These are phyloP conservation scores for Sciurus niger DNA, from an alignment of 2,113 vertebrate genomes.

Conservation along the genomic window DNA sequence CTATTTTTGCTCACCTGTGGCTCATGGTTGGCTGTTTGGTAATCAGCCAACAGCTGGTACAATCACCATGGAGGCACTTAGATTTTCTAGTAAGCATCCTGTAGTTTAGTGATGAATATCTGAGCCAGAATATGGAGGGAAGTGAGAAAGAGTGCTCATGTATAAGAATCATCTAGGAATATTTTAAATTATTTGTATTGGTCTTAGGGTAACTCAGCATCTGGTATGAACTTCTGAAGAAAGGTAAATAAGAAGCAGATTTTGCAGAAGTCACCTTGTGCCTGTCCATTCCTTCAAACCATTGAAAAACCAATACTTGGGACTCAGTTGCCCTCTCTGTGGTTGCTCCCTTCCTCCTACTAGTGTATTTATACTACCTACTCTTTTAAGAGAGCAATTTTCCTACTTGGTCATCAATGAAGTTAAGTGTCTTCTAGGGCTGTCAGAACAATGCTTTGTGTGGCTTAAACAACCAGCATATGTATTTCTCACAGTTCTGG, in stretches of 20 bases:
- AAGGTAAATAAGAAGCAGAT: not conserved
- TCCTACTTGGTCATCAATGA: conserved; percentile 73
- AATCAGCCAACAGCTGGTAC: not conserved
- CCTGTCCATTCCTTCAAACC: not conserved
- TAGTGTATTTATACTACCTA: not conserved
- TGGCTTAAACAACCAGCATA: not conserved
- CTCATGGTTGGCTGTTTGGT: not conserved
- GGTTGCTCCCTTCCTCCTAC: not conserved
- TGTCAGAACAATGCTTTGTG: not conserved
- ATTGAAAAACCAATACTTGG: not conserved
- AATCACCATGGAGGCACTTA: not conserved
- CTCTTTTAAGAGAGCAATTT: conserved; percentile 40
- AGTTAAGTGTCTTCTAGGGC: not conserved
- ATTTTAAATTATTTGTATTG: not conserved
- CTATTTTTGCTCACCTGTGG: not conserved
- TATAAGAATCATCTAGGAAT: not conserved
- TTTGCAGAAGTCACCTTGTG: not conserved
- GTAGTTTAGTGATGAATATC: not conserved
- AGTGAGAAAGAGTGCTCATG: not conserved
- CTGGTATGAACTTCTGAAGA: not conserved
- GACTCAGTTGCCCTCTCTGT: not conserved
- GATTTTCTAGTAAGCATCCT: not conserved
- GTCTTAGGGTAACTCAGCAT: not conserved
- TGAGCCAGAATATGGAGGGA: not conserved
- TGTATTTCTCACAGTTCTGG: not conserved